A percentile compares a stretch with the other conserved stretches of the same genome.
Evolutionary conservation across 2,888 invertebrate genomes (phyloP).

Genomic region (Cheiracanthium punctorium): DNA sequence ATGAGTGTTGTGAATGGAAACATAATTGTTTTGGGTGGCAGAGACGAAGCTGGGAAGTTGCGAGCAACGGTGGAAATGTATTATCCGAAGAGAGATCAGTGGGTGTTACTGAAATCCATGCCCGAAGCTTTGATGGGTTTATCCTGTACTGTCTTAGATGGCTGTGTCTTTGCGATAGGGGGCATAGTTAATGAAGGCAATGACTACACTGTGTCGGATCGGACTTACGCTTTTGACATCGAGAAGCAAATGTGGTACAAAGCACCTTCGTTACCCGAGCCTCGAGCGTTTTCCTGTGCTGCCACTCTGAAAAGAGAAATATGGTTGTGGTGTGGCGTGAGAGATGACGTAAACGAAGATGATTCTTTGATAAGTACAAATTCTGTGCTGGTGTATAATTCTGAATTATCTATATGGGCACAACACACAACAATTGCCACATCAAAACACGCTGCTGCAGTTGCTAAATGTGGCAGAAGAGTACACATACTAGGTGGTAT

Average conservation of each 20-base stretch:
- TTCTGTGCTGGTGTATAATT: constrained; percentile 48
- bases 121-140: constrained; percentile 59
- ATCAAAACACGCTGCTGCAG: constrained; percentile 41
- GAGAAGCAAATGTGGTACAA: constrained; percentile 54
- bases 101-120: constrained; percentile 46
- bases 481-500: constrained; percentile 55
- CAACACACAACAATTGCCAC: constrained; percentile 39
- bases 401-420: constrained; percentile 47
- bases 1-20: constrained; percentile 37
- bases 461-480: constrained; percentile 52
- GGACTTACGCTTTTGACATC: constrained; percentile 39
- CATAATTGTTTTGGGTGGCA: constrained; percentile 55
- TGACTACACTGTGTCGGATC: constrained; percentile 38
- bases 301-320: constrained; percentile 54
- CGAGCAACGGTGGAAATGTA: constrained; percentile 58
- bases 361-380: constrained; percentile 39
- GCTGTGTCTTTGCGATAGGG: constrained; percentile 46
- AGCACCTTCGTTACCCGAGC: constrained; percentile 39
- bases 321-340: constrained; percentile 66
- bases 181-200: constrained; percentile 41
- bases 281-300: constrained; percentile 48
- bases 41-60: constrained; percentile 52
- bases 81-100: constrained; percentile 50
- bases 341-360: constrained; percentile 30
- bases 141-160: constrained; percentile 42